Conservation (phyloP, 2,797 vertebrate genomes). For the Myioborus melanocephalus region DNA sequence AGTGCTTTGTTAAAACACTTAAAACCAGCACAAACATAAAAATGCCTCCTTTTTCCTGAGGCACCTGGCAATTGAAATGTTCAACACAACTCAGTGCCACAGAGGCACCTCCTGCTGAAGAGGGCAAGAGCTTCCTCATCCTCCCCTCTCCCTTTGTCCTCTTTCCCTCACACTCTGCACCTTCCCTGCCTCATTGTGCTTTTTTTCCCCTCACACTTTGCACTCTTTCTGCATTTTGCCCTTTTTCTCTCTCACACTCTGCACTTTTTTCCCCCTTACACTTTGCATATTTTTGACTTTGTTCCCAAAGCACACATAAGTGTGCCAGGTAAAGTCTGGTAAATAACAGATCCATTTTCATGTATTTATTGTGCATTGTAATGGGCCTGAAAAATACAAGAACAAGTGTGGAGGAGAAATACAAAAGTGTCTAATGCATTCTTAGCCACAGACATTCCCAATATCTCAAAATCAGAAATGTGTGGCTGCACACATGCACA, state of each 20-base stretch:
- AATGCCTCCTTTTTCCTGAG: neutral
- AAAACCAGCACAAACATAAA: neutral
- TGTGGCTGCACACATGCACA: neutral
- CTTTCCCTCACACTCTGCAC: neutral
- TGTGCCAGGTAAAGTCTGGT: neutral
- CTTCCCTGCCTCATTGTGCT: neutral
- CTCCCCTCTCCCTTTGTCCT: neutral
- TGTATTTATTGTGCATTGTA: neutral
- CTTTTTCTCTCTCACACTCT: neutral
- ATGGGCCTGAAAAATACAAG: neutral
- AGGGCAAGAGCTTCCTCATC: neutral
- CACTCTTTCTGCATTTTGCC: too few relatives aligned
- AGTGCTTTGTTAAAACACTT: neutral
- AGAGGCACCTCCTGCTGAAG: neutral
- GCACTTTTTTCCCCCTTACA: too few relatives aligned
- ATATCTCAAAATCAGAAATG: neutral
- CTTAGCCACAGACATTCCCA: neutral
- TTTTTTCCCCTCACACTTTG: neutral
- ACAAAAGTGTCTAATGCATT: neutral
- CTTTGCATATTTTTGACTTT: neutral
- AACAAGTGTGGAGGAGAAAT: neutral
- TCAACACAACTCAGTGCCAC: neutral
- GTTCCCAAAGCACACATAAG: neutral
- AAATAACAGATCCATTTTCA: neutral
- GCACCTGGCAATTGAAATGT: neutral